A percentile compares a stretch with the other conserved stretches of the same genome.
These are phyloP conservation scores for Pelobates fuscus DNA, from an alignment of 2,113 vertebrate species.

Conservation along the genomic window DNA sequence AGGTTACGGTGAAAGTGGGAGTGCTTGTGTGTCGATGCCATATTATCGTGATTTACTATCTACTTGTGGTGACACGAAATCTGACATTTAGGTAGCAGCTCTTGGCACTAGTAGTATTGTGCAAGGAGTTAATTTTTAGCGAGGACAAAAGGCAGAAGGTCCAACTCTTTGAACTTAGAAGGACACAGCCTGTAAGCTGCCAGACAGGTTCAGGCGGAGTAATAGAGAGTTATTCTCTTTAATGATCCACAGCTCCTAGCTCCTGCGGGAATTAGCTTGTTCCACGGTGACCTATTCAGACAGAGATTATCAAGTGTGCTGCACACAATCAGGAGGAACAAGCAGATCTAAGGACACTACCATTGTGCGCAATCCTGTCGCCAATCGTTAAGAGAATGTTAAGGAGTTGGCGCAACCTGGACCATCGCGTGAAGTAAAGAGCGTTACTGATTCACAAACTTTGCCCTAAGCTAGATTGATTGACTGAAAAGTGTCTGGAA, in stretches of 20 bases:
- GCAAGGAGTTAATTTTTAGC: constrained; percentile 52
- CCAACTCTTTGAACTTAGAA: constrained; percentile 47
- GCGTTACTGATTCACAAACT: background rate
- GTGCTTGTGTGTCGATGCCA: no score
- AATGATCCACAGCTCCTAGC: background rate
- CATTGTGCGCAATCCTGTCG: no score
- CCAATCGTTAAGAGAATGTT: constrained; percentile 24
- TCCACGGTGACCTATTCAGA: constrained; percentile 11
- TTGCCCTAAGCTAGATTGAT: background rate
- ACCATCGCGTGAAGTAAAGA: constrained; percentile 5
- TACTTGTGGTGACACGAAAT: background rate
- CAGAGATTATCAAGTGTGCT: background rate
- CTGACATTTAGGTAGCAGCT: background rate
- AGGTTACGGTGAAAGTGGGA: no score
- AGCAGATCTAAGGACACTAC: background rate
- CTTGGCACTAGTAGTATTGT: constrained; percentile 37
- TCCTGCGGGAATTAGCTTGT: background rate
- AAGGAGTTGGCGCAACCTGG: background rate
- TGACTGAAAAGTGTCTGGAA: background rate
- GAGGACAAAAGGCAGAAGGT: constrained; percentile 49
- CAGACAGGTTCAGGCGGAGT: constrained; percentile 10
- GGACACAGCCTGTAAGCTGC: background rate
- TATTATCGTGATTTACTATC: background rate
- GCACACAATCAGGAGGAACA: background rate
- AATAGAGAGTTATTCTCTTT: constrained; percentile 2